phyloP scores from a whole-genome alignment of 2,888 invertebrate species.

The Crossocerus cetratus region DNA sequence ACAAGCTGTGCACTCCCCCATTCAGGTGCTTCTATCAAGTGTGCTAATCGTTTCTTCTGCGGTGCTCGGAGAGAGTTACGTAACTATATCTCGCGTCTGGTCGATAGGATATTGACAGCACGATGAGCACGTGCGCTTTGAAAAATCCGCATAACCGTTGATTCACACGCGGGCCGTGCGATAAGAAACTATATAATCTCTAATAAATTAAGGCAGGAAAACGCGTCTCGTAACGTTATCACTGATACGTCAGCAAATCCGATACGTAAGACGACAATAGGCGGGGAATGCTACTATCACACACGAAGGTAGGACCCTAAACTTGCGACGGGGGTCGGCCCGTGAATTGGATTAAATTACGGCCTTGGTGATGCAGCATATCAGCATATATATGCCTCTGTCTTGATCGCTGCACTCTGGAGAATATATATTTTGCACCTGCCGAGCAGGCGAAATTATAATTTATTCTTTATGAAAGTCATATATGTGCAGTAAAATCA shows the following conservation, averaged over 20 bases:
- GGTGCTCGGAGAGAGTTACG: slow-evolving; percentile 18
- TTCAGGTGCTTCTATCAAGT: not conserved
- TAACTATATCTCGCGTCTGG: slow-evolving; percentile 14
- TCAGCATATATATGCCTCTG: slow-evolving; percentile 21
- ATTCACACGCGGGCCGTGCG: not conserved
- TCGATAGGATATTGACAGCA: slow-evolving; percentile 8
- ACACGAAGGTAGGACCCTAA: slow-evolving; percentile 12
- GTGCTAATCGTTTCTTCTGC: not conserved
- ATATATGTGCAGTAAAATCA: no score
- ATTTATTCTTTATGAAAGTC: no score
- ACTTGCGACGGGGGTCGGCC: slow-evolving; percentile 12
- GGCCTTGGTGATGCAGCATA: slow-evolving; percentile 48
- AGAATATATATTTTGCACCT: no score
- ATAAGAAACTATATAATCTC: no score
- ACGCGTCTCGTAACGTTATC: not conserved
- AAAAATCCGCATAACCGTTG: not conserved
- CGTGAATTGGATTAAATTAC: slow-evolving; percentile 54
- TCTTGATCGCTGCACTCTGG: slow-evolving; percentile 28
- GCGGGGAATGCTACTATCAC: slow-evolving; percentile 13
- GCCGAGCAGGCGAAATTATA: no score
- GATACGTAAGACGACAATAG: slow-evolving; percentile 5
- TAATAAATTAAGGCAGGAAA: no score
- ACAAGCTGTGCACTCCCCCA: not conserved
- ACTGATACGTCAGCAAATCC: not conserved
- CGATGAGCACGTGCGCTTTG: not conserved